phyloP scores from a whole-genome alignment of 2,113 vertebrate species.

The Sardina pilchardus region DNA sequence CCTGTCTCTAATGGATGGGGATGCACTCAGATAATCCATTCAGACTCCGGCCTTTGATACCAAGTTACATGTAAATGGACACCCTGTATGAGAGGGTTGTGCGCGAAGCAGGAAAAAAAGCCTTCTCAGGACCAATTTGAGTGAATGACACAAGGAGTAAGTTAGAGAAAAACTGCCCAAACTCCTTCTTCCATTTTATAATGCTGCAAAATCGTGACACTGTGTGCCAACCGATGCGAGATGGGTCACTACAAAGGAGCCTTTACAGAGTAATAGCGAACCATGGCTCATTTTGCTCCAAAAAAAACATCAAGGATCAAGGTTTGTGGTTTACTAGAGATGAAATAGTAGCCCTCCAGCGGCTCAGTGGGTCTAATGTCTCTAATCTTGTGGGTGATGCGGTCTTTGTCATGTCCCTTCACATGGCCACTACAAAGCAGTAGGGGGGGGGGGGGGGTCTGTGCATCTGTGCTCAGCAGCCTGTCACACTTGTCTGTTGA shows the following conservation, averaged over 20 bases:
- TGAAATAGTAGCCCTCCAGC: conserved; percentile 34
- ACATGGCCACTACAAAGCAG: conserved; percentile 31
- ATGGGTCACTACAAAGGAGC: conserved; percentile 2
- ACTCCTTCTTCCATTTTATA: not conserved
- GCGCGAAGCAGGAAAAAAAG: conserved; percentile 27
- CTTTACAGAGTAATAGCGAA: not conserved
- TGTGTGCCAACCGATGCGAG: conserved; percentile 29
- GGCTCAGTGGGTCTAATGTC: conserved; percentile 25
- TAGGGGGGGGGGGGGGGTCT: not conserved
- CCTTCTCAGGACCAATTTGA: conserved; percentile 24
- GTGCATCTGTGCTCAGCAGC: not conserved
- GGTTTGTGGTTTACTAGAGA: conserved; percentile 34
- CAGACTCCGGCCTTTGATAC: conserved; percentile 6
- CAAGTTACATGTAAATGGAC: not conserved
- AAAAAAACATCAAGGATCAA: conserved; percentile 43
- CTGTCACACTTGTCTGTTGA: not conserved
- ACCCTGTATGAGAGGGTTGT: conserved; percentile 9
- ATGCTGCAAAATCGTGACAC: not conserved
- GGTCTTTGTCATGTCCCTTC: conserved; percentile 38
- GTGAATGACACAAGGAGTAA: not conserved
- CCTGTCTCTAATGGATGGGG: not conserved
- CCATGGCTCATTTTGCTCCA: not conserved
- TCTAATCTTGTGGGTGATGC: conserved; percentile 37
- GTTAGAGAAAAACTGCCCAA: not conserved
- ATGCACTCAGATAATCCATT: conserved; percentile 32